Evolutionary conservation across 2,113 vertebrate genomes (phyloP).

Genomic region (Regulus satrapa): DNA sequence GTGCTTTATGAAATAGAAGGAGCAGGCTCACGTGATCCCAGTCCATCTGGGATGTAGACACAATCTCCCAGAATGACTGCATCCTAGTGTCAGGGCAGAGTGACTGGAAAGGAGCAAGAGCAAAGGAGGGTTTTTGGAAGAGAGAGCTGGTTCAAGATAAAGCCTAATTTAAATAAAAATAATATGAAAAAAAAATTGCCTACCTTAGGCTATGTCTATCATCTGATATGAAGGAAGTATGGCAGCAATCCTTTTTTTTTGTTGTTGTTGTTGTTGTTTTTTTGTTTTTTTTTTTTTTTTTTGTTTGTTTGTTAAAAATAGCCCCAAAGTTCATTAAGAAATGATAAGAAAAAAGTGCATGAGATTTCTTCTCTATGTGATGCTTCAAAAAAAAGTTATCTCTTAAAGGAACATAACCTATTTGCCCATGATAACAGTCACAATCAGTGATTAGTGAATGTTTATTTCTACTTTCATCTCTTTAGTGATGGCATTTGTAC

Average conservation of each 20-base stretch:
- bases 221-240: neutral
- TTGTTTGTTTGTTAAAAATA: neutral
- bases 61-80: neutral
- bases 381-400: neutral
- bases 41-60: neutral
- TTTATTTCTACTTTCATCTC: neutral
- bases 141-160: neutral
- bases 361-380: neutral
- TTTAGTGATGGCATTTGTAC: neutral
- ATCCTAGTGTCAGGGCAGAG: neutral
- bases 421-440: neutral
- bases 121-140: neutral
- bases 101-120: neutral
- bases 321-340: fast-evolving
- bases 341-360: neutral
- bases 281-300: too few species aligned
- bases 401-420: neutral
- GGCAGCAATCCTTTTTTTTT: neutral
- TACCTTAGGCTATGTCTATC: neutral
- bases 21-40: neutral
- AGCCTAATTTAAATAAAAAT: neutral
- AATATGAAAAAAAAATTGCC: neutral
- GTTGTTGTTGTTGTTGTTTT: too few species aligned
- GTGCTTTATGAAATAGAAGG: neutral
- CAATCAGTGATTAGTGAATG: neutral